These are phyloP conservation scores for Pollachius pollachius DNA, from an alignment of 2,113 vertebrate species.

Conservation along the genomic window DNA sequence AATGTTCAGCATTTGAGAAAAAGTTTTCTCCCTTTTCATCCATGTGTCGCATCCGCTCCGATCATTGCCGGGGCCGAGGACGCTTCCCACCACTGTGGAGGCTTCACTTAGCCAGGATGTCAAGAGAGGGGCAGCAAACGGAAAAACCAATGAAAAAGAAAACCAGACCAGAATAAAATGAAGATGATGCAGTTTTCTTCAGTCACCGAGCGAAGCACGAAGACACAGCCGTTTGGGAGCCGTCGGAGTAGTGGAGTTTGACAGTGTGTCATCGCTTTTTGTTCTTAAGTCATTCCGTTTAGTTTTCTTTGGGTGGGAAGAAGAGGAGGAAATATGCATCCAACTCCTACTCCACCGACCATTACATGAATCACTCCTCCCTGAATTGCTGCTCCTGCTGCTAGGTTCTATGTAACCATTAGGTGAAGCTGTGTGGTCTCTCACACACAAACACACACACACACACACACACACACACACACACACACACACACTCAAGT, in stretches of 20 bases:
- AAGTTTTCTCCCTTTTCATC: too few species aligned
- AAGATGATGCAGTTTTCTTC: conserved; percentile 30
- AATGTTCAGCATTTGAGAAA: too few species aligned
- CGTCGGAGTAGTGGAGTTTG: conserved; percentile 14
- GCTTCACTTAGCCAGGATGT: background rate
- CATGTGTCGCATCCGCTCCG: too few species aligned
- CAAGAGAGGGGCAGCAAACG: background rate
- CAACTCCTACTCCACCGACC: conserved; percentile 58
- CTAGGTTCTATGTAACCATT: conserved; percentile 28
- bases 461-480: background rate
- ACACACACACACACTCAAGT: too few species aligned
- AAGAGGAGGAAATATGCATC: conserved; percentile 51
- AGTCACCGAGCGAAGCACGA: conserved; percentile 11
- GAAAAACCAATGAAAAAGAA: too few species aligned
- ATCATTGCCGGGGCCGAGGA: background rate
- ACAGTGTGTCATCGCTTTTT: conserved; percentile 15
- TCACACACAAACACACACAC: background rate
- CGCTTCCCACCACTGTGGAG: background rate
- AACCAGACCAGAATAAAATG: too few species aligned
- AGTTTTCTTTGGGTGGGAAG: conserved; percentile 36
- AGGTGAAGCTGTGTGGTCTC: conserved; percentile 1
- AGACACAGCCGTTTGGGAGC: conserved; percentile 4
- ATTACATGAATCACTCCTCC: conserved; percentile 48
- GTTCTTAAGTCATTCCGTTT: conserved; percentile 25
- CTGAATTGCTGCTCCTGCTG: background rate